Evolutionary conservation across 1,140 invertebrate genomes (phyloP).

Genomic region (Steinernema khuongi): DNA sequence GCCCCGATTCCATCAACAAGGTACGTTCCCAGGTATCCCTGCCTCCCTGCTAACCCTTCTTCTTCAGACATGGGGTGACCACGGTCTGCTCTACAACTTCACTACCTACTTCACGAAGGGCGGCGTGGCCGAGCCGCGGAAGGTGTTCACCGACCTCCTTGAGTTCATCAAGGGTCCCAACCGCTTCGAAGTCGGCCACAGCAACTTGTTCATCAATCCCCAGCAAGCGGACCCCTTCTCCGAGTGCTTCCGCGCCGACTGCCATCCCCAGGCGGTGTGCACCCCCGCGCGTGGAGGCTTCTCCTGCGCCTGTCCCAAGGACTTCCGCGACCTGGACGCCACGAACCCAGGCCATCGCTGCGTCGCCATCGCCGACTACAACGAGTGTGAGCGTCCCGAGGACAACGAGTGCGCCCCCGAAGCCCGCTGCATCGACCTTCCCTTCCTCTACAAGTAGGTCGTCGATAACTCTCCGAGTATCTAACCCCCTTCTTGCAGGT

Average conservation of each 20-base stretch:
- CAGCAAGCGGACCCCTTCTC: conserved; percentile 42
- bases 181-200: conserved; percentile 31
- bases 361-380: conserved; percentile 31
- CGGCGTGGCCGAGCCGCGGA: conserved; percentile 30
- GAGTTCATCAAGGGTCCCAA: conserved; percentile 35
- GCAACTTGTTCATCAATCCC: conserved; percentile 39
- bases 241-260: conserved; percentile 34
- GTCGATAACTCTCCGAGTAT: too few species aligned
- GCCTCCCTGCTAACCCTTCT: background rate
- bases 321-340: conserved; percentile 40
- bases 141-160: conserved; percentile 31
- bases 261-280: conserved; percentile 37
- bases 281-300: conserved; percentile 28
- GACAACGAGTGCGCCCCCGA: conserved; percentile 41
- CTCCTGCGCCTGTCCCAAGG: conserved; percentile 29
- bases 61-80: conserved; percentile 30
- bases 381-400: conserved; percentile 42
- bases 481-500: too few species aligned
- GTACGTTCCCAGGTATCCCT: conserved; percentile 19
- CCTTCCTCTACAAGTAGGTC: conserved; percentile 38
- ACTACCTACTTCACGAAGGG: conserved; percentile 36
- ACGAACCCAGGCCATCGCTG: conserved; percentile 31
- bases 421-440: conserved; percentile 39
- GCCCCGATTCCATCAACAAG: conserved; percentile 25
- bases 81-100: conserved; percentile 43